These are phyloP conservation scores for Uria lomvia DNA, from an alignment of 2,113 vertebrate genomes.

Conservation along the genomic window DNA sequence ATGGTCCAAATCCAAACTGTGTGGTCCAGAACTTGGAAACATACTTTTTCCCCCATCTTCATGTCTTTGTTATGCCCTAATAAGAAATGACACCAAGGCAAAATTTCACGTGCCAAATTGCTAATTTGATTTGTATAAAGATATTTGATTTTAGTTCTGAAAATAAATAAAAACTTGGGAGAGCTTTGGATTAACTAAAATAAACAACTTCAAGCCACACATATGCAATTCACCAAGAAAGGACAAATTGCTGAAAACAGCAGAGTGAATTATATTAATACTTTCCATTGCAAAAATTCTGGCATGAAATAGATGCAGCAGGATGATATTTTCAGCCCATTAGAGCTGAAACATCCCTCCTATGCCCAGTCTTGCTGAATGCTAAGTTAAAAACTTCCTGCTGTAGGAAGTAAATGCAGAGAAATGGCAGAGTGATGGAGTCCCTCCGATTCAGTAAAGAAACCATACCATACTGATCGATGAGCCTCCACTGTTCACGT, in stretches of 20 bases:
- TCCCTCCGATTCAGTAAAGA: neutral
- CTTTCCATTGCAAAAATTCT: neutral
- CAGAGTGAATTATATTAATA: neutral
- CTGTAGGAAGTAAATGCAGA: neutral
- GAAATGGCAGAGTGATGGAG: neutral
- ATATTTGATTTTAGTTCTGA: neutral
- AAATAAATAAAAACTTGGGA: neutral
- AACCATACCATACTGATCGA: neutral
- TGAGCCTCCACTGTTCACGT: neutral
- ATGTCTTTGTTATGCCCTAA: neutral
- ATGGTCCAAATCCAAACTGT: neutral
- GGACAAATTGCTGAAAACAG: neutral
- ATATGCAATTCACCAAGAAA: neutral
- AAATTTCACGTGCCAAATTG: neutral
- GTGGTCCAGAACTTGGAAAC: neutral
- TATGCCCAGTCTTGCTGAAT: neutral
- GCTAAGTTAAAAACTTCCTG: neutral
- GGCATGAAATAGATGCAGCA: neutral
- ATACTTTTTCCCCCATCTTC: neutral
- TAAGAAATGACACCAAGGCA: neutral
- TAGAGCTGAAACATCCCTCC: neutral
- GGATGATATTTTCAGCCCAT: neutral
- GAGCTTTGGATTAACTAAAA: neutral
- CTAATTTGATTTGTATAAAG: neutral
- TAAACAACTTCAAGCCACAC: neutral